Base-by-base conservation (phyloP, 2,797 vertebrate genomes). In the Enteromius mattozi region DNA sequence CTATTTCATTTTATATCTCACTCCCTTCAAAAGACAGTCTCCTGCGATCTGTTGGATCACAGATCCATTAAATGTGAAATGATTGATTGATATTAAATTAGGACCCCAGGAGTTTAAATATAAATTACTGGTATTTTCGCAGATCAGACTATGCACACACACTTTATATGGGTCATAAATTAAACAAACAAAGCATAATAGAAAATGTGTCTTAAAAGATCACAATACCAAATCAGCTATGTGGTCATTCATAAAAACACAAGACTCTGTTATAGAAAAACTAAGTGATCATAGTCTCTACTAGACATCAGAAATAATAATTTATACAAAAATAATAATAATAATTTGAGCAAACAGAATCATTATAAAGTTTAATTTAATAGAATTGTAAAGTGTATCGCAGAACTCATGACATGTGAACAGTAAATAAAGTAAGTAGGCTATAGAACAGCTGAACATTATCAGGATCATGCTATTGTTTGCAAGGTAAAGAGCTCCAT, bases 401-500 rank as follows among this genome's bases (percentile, higher is more conserved):
- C 35, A 61, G 40, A 78, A 78, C 17, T 65, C 24, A 33, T 65
- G 35, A 42, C 35, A 27, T 37, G 14, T 21, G 40, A 21, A 24
- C 17, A 33, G 59, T 78, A 12, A 78, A 78, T 35, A 35, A 51
- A 54, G 24, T 27, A 27, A 37, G 54, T 19, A 13, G 40, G 40
- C 9, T 45, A 45, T 5, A 76, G 54, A 42, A 61, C 14, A 61
- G 54, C 69, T 47, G 21, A 71, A 61, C n/a, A 27, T 4, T 21
- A 14, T 65, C n/a, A 17, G 35, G 21, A 17, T 7, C 21, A 10
- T 42, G 51, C n/a, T 27, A 27, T 24, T 45, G 59, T 80, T 81
- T 74, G 70, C 10, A 77, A 80, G 76, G 82, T 49, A 42, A 59
- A 79, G 35, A 40, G 59, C 69, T 47, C 80, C 88, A 88, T 81